phyloP scores from a whole-genome alignment of 2,888 invertebrate genomes.

The Polymixis lichenea region DNA sequence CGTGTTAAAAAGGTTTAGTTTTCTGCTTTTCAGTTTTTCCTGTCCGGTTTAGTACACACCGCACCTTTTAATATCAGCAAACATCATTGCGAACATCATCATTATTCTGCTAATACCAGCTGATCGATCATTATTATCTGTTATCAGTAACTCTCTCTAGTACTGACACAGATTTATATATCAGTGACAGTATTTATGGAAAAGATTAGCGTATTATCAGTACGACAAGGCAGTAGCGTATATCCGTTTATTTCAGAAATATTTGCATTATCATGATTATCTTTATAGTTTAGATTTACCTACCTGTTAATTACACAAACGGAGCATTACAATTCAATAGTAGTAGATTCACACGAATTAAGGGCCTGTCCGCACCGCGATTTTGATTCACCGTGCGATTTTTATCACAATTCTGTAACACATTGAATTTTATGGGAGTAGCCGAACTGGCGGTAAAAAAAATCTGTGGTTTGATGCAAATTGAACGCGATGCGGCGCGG shows the following conservation, averaged over 20 bases:
- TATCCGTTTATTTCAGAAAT: conserved; percentile 6
- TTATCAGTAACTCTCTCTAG: conserved; percentile 18
- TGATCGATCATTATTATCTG: conserved; percentile 25
- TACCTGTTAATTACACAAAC: not conserved
- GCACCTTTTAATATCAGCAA: not conserved
- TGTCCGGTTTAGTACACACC: not conserved
- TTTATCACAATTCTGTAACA: too few species aligned
- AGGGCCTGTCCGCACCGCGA: too few species aligned
- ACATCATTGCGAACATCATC: not conserved
- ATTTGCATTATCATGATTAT: conserved; percentile 5
- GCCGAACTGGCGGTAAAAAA: too few species aligned
- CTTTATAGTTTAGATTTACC: not conserved
- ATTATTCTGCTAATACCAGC: conserved; percentile 9
- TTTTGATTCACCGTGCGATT: too few species aligned
- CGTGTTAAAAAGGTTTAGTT: too few species aligned
- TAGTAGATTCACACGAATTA: too few species aligned
- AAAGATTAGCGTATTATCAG: conserved; percentile 3
- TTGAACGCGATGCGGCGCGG: too few species aligned
- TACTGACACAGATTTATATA: conserved; percentile 27
- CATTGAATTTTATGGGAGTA: too few species aligned
- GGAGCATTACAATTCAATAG: not conserved
- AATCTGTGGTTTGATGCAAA: too few species aligned
- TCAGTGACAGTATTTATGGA: not conserved
- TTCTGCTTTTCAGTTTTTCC: too few species aligned
- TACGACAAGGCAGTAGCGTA: not conserved